phyloP scores from a whole-genome alignment of 2,113 vertebrate genomes.

The Pycnonotus jocosus region DNA sequence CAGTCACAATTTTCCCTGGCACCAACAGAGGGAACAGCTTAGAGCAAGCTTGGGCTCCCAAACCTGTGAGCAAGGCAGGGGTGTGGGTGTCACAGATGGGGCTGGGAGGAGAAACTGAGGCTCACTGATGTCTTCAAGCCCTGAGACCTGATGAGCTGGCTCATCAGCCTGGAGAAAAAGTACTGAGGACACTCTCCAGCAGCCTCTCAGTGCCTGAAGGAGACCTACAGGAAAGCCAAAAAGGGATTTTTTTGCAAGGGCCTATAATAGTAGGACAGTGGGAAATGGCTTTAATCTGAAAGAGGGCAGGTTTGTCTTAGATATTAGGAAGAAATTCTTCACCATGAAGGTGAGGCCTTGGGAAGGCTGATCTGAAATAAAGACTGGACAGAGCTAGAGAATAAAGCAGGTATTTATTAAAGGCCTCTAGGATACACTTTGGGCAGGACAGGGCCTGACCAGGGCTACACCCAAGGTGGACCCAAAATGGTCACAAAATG shows the following conservation, averaged over 20 bases:
- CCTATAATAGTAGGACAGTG: rapidly evolving
- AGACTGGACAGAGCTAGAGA: no score
- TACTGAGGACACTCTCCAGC: neutral
- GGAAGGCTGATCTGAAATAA: no score
- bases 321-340: neutral
- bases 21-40: rapidly evolving
- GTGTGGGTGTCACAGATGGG: neutral
- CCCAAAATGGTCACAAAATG: no score
- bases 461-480: no score
- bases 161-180: neutral
- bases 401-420: no score
- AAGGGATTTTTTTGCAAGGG: neutral
- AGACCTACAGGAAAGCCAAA: neutral
- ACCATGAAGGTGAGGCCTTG: neutral
- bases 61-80: neutral
- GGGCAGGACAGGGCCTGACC: no score
- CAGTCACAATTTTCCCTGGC: neutral
- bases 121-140: neutral
- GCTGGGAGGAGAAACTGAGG: neutral
- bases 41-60: rapidly evolving
- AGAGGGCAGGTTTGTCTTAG: neutral
- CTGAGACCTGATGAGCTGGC: neutral
- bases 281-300: neutral
- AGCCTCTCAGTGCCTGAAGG: neutral
- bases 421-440: no score